A percentile compares a stretch with the other conserved stretches of the same genome.
These are phyloP conservation scores for Halcyon leucocephala DNA, from an alignment of 2,797 vertebrate genomes.

Conservation along the genomic window DNA sequence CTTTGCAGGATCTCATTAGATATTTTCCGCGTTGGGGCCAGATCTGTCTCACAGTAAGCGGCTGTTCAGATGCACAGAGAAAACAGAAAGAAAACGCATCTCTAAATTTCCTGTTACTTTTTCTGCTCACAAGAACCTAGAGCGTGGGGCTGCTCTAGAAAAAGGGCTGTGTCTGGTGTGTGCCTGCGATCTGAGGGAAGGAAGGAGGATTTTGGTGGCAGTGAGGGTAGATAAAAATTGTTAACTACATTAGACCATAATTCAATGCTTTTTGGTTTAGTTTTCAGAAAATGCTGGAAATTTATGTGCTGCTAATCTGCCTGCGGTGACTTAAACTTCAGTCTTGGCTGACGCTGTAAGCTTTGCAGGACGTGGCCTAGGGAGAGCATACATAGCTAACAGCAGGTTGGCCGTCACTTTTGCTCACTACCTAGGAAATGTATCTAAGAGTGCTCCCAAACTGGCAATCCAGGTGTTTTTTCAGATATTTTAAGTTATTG, in stretches of 20 bases:
- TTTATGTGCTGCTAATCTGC: neutral
- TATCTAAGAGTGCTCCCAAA: neutral
- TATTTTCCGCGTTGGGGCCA: neutral
- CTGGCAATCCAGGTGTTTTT: neutral
- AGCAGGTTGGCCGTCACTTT: neutral
- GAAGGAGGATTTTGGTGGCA: neutral
- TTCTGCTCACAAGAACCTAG: neutral
- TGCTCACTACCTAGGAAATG: neutral
- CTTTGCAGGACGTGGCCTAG: neutral
- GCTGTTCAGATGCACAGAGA: too few relatives aligned
- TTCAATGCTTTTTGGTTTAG: neutral
- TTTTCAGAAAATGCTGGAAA: neutral
- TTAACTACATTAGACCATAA: neutral
- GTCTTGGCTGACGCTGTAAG: neutral
- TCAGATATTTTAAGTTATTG: neutral
- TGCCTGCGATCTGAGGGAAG: too few relatives aligned
- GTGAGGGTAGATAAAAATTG: neutral
- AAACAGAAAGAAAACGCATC: rapidly evolving
- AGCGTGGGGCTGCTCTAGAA: rapidly evolving
- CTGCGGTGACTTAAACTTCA: neutral
- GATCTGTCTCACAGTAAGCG: neutral
- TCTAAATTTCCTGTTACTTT: neutral
- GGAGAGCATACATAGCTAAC: neutral
- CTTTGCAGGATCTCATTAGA: neutral
- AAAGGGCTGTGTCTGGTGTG: rapidly evolving